Base-by-base conservation (phyloP, 2,113 vertebrate species). In the Erythrocercus mccallii region DNA sequence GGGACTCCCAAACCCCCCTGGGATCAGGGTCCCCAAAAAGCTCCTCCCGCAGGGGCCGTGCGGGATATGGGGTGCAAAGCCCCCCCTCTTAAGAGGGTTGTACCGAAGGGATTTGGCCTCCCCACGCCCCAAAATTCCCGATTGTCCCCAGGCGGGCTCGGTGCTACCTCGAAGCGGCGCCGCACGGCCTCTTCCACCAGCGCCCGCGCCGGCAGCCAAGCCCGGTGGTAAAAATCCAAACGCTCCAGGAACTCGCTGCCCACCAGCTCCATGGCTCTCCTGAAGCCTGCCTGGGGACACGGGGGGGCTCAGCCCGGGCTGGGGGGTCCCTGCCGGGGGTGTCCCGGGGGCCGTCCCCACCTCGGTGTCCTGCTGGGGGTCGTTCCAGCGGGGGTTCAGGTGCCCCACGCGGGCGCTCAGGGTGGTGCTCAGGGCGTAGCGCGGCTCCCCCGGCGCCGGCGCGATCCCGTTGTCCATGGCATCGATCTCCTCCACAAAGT, bases 351-450 rank as follows among this genome's bases (percentile, higher is more conserved):
- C 53, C 2, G 0, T 11, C 4, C 68, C 35, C 68, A 96, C 95
- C 95, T 96, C 72, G 0, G 92, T 78, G 86, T 95, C 94, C 76
- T 90, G 92, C 1, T 82, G 2, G 2, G 92, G 76, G 33, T 69
- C 98, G 81, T 99, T 99, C 99, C 99, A 99, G 87, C 97, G 96
- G 15, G 99, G 99, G 96, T 99, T 99, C 44, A 99, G 98, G 91
- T 97, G 96, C 25, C 97, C 79, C 10, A 99, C 99, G 16, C 99
- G 98, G 88, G 99, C 92, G 8, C 99, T 99, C 93, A 99, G 98
- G 20, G 95, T 98, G 61, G 98, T 98, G 92, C 97, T 98, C 65
- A 99, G 53, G 9, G 97, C 87, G 17, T 99, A 99, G 42, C 98
- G 98, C 11, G 98, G 98, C 92, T 99, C 98, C 12, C 99, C 99